Conservation (phyloP, 2,888 invertebrate species). For the Notodonta ziczac region DNA sequence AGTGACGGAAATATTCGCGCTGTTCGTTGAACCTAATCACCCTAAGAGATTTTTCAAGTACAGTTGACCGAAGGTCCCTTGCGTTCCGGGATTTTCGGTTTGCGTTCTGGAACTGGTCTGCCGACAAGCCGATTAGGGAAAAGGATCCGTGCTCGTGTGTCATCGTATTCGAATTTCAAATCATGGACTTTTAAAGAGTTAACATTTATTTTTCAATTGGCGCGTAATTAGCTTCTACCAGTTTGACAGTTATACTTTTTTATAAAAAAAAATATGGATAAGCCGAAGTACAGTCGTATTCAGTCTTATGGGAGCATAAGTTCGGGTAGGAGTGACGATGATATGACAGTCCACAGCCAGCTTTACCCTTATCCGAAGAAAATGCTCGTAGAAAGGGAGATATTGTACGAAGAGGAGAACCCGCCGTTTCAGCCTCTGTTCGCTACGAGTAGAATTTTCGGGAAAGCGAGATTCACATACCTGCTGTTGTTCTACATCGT, state of each 20-base stretch:
- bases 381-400: constrained; percentile 70
- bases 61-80: constrained; percentile 70
- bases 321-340: constrained; percentile 71
- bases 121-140: constrained; percentile 42
- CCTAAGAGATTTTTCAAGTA: constrained; percentile 81
- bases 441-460: constrained; percentile 74
- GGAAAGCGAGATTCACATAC: constrained; percentile 81
- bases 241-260: constrained; percentile 17
- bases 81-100: constrained; percentile 60
- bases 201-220: constrained; percentile 14
- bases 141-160: constrained; percentile 21
- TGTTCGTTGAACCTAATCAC: constrained; percentile 76
- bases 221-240: constrained; percentile 18
- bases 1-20: constrained; percentile 67
- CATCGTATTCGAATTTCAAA: constrained; percentile 24
- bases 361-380: constrained; percentile 74
- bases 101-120: constrained; percentile 53
- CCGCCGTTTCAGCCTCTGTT: constrained; percentile 75
- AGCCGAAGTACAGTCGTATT: constrained; percentile 61
- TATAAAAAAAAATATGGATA: constrained; percentile 52
- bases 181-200: constrained; percentile 24
- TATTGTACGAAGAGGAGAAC: constrained; percentile 75
- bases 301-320: constrained; percentile 79
- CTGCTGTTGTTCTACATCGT: constrained; percentile 82
- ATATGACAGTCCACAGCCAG: constrained; percentile 78